Evolutionary conservation across 1,140 invertebrate genomes (phyloP), one percentile per base, ranked within the genome.

Genomic region (Zaprionus inermis): DNA sequence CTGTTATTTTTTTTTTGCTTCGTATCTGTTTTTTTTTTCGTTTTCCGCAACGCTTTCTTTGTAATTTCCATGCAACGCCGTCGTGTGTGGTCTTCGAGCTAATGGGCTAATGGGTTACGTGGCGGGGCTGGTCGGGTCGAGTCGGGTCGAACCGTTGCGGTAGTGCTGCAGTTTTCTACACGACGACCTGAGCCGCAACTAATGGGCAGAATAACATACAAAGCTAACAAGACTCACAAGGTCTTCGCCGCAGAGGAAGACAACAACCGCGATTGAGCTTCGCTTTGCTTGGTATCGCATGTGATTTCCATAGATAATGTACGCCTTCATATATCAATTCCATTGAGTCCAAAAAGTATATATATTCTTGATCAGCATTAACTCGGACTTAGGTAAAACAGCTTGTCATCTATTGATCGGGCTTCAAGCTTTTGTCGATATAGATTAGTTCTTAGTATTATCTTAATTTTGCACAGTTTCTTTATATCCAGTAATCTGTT

Each of bases 21-120:
- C 3, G 44, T 46, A 12, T 22, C 16, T 54, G n/a, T n/a, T 28
- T 49, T 2, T 28, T 60, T 36, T 49, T 30, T 32, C 5, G 24
- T 41, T 61, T 74, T 74, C 32, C 49, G 72, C 72, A 74, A 63
- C 58, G 66, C 66, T 74, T 74, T 74, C 72, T 74, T 74, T 63
- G 65, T 63, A 34, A 66, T 74, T 74, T 74, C 72, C 70, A 70
- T 70, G 56, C 51, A 16, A 14, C 38, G 38, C 34, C 56, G 54
- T 49, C 71, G 51, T 73, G 71, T 73, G 71, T 73, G 71, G 71
- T 61, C 64, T 34, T 14, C 16, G 7, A 24, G 63, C 28, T 41
- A 36, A 22, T 38, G 22, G 71, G 57, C 57, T 73, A 69, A 72
- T 72, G 70, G 70, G 54, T 34, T 52, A 52, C 10, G 1, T 12